Base-by-base conservation (phyloP, 2,888 invertebrate genomes). In the Thera obeliscata region DNA sequence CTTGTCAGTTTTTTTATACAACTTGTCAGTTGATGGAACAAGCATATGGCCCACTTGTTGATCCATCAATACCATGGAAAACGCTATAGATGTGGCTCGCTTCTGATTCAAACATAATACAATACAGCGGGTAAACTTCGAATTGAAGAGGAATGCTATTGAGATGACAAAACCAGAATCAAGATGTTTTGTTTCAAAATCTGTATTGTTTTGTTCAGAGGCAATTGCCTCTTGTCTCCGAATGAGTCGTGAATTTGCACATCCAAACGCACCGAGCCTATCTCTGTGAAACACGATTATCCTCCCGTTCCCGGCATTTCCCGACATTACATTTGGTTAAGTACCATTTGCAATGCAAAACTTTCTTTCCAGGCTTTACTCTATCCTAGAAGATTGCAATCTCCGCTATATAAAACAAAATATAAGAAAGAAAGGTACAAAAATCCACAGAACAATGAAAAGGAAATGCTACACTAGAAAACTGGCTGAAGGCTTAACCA, bases 261-360 rank as follows among this genome's bases (percentile, higher is more conserved):
- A 12, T 60, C 33, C 38, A 22, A 41, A 35, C 43, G 58, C 58
- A 50, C n/a, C 35, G 50, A 60, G 49, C 60, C 52, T 60, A 60
- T 60, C 59, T 60, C 52, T 22, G 41, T 60, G 59, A 60, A 60
- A 50, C 60, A 60, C 12, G 52, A 60, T 60, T 60, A 60, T 52
- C 38, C 52, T 43, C 41, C 60, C 11, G 38, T 60, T 41, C 8
- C 22, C 33, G 63, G 50, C 48, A 9, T 55, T 60, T 41, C 12
- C 22, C 33, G 63, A 36, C 48, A 9, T 55, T 61, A 54, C 43
- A 62, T 55, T 62, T 56, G 55, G 61, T 56, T 62, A 56, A 48
- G 48, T 48, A 55, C 46, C 55, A 59, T 59, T 59, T 59, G 49
- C 59, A 59, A 50, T 59, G 57, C 57, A 58, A 58, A 58, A 58